Conservation (phyloP, 2,113 vertebrate genomes). For the Ictalurus punctatus region DNA sequence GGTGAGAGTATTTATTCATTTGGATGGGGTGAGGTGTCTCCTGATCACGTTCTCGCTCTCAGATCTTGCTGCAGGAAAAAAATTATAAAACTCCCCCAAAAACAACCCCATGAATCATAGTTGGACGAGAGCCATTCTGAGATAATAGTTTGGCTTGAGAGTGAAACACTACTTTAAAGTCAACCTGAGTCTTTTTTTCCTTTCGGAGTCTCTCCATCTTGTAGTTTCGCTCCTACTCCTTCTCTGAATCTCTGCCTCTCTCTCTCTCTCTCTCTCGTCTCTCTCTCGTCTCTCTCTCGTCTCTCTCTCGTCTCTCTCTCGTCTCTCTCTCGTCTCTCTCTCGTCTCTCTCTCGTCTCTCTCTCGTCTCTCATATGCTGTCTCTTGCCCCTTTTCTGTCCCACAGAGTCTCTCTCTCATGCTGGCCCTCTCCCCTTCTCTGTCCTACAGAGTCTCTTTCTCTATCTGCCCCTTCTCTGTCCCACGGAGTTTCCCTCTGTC, state of each 20-base stretch:
- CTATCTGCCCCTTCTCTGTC: background rate
- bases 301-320: background rate
- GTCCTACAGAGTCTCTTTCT: background rate
- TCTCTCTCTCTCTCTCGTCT: background rate
- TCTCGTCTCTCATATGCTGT: too few relatives aligned
- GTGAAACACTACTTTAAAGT: background rate
- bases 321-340: background rate
- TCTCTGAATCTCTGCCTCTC: background rate
- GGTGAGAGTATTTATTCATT: background rate
- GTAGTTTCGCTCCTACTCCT: background rate
- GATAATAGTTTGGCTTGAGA: conserved; percentile 6
- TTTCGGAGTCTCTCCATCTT: background rate
- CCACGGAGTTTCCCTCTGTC: background rate
- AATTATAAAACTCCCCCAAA: background rate
- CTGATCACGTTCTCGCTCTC: background rate
- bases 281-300: too few relatives aligned
- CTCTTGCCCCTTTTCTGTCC: background rate
- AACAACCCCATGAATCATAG: background rate
- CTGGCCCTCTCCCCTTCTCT: background rate
- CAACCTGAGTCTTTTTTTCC: background rate
- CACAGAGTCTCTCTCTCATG: background rate
- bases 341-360: too few relatives aligned
- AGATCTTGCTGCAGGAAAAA: background rate
- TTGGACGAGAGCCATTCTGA: background rate
- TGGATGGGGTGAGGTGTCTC: background rate